Base-by-base conservation (phyloP, 1,140 invertebrate species). In the Papilio glaucus region DNA sequence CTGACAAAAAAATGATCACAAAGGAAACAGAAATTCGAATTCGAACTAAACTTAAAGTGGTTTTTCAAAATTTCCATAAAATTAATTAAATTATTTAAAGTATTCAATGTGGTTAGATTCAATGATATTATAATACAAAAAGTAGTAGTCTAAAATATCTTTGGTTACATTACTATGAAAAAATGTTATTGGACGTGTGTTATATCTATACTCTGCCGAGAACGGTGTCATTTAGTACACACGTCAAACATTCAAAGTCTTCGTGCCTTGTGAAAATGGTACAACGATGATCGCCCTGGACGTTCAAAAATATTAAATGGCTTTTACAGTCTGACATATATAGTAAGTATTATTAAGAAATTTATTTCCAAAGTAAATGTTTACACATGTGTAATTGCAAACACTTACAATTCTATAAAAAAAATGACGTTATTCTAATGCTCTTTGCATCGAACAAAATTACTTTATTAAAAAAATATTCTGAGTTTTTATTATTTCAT, bases 301-400 rank as follows among this genome's bases (percentile, higher is more conserved):
- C 49, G 29, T 37, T 39, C 57, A 10, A 71, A 71, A 24, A 62
- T 62, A 72, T 57, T 13, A 62, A 72, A 62, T 63, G 41, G 60
- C 18, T 63, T 5, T 24, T 24, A 24, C 41, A 72, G 8, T 49
- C n/a, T 4, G 39, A 63, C 60, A 10, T 33, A 18, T 8, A 45
- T 0, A 18, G 70, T 72, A 62, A 37, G 70, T 62, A 38, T 5
- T 24, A 3, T 15, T 62, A 62, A 1, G 8, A 26, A 9, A 29
- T 60, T 10, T 21, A 60, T 24, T 60, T 60, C 4, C 53, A 26
- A 60, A 15, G 24, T 15, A 26, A 9, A 26, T 9, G 13, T 60
- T 18, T n/a, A 24, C 0, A 24, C 12, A 24, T 24, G 1, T 29
- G 6, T 26, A 13, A n/a, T n/a, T n/a, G n/a, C n/a, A n/a, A n/a